A percentile compares a stretch with the other conserved stretches of the same genome.
Evolutionary conservation across 2,888 invertebrate species (phyloP).

Genomic region (Syrphus vitripennis): DNA sequence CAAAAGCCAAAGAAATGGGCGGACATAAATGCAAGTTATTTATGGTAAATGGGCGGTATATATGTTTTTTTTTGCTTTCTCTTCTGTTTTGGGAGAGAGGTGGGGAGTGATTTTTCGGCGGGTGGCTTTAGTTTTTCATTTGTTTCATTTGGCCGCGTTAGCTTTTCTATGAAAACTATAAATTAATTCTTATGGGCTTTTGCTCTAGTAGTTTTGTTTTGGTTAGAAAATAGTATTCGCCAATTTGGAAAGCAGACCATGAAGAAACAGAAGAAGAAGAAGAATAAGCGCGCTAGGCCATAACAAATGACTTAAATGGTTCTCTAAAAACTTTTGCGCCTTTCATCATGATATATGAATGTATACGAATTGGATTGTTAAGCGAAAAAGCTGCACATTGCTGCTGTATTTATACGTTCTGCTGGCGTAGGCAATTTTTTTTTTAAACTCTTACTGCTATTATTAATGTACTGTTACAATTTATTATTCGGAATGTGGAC

Average conservation of each 20-base stretch:
- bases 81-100: not conserved
- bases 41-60: constrained; percentile 62
- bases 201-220: constrained; percentile 31
- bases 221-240: constrained; percentile 46
- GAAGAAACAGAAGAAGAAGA: not conserved
- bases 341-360: constrained; percentile 14
- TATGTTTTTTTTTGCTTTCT: constrained; percentile 20
- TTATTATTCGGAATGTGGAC: constrained; percentile 42
- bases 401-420: constrained; percentile 1
- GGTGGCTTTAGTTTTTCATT: constrained; percentile 2
- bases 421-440: constrained; percentile 50
- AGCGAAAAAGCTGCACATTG: constrained; percentile 10
- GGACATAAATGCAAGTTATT: constrained; percentile 62
- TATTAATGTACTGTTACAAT: constrained; percentile 42
- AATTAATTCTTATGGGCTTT: constrained; percentile 56
- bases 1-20: constrained; percentile 62
- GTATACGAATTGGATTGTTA: not conserved
- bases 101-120: not conserved
- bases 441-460: not conserved
- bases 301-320: constrained; percentile 63
- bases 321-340: constrained; percentile 58
- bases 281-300: constrained; percentile 37
- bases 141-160: not conserved
- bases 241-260: not conserved
- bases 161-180: constrained; percentile 54